These are phyloP conservation scores for Papilio helenus DNA, from an alignment of 1,140 invertebrate species.

Conservation along the genomic window DNA sequence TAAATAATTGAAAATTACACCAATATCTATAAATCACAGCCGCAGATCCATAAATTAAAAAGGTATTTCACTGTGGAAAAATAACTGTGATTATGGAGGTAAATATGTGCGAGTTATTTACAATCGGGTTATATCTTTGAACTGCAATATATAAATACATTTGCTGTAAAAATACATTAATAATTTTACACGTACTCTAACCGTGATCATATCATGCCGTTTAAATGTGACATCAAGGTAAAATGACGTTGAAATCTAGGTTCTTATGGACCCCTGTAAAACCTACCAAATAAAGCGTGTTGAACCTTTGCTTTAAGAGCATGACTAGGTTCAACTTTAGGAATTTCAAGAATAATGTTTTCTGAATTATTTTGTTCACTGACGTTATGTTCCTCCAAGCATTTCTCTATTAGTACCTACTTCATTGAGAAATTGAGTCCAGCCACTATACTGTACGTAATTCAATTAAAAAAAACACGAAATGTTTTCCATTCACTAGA, in stretches of 20 bases:
- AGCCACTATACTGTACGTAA: background rate
- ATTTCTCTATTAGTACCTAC: background rate
- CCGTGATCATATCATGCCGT: background rate
- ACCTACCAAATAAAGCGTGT: too few species aligned
- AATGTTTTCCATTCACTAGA: background rate
- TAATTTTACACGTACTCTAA: background rate
- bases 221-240: background rate
- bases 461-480: background rate
- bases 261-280: background rate
- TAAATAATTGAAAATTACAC: conserved; percentile 4
- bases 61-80: conserved; percentile 28
- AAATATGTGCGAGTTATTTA: conserved; percentile 23
- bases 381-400: too few species aligned
- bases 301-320: too few species aligned
- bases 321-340: too few species aligned
- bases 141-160: background rate
- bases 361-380: too few species aligned
- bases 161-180: background rate
- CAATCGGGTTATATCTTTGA: background rate
- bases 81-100: conserved; percentile 26
- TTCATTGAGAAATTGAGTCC: background rate
- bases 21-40: conserved; percentile 28
- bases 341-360: too few species aligned
- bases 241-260: background rate
- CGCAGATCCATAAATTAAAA: conserved; percentile 25